Evolutionary conservation across 2,888 invertebrate genomes (phyloP).

Genomic region (Meganola albula): DNA sequence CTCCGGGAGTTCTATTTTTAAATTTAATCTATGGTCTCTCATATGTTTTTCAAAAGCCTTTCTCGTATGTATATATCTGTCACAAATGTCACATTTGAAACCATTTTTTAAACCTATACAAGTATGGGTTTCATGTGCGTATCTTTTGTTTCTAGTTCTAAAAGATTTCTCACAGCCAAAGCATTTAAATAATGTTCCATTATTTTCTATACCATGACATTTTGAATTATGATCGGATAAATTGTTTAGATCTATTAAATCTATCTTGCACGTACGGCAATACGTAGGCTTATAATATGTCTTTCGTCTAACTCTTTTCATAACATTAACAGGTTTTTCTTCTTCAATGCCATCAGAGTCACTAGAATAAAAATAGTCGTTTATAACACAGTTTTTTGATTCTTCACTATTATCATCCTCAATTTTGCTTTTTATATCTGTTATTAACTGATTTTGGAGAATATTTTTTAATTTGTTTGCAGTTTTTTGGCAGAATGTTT

Average conservation of each 20-base stretch:
- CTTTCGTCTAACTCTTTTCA: no score
- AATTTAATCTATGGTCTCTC: constrained; percentile 47
- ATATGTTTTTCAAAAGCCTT: constrained; percentile 51
- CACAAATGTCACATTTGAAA: constrained; percentile 53
- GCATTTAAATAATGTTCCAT: constrained; percentile 47
- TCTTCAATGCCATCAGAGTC: no score
- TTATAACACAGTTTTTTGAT: no score
- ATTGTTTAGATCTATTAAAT: no score
- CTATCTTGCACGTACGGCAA: no score
- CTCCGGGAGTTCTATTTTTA: constrained; percentile 36
- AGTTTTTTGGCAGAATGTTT: constrained; percentile 45
- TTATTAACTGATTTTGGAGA: constrained; percentile 16
- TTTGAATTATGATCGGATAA: constrained; percentile 44
- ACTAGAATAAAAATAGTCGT: no score
- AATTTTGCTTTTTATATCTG: no score
- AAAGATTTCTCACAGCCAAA: constrained; percentile 61
- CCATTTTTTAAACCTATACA: constrained; percentile 59
- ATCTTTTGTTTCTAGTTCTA: constrained; percentile 41
- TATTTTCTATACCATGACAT: constrained; percentile 46
- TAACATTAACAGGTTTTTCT: no score
- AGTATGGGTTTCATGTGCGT: constrained; percentile 49
- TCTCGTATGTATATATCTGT: constrained; percentile 46
- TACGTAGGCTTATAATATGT: constrained; percentile 32
- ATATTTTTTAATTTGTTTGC: constrained; percentile 44
- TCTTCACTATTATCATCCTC: no score